A percentile compares a stretch with the other conserved stretches of the same genome.
Conservation (phyloP, 2,888 invertebrate genomes). For the Carcina quercana region DNA sequence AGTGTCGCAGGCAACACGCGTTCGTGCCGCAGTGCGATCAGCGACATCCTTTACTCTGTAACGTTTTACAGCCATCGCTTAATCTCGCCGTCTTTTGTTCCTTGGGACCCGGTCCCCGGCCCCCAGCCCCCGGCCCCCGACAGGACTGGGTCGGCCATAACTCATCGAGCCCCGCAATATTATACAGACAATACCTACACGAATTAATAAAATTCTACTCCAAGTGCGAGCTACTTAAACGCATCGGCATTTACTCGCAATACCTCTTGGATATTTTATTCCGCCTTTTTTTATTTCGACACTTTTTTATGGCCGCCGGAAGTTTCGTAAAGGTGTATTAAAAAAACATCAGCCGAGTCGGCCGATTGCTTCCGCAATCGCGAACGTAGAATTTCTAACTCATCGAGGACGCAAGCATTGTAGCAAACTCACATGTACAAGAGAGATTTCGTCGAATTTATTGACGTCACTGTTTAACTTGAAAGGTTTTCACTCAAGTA, state of each 20-base stretch:
- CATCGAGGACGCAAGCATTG: constrained; percentile 1
- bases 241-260: constrained; percentile 24
- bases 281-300: constrained; percentile 29
- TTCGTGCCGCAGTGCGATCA: constrained; percentile 15
- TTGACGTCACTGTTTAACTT: constrained; percentile 55
- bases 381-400: constrained; percentile 12
- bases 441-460: constrained; percentile 29
- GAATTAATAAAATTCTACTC: constrained; percentile 32
- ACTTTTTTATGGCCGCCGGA: constrained; percentile 27
- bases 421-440: not conserved
- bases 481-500: constrained; percentile 59
- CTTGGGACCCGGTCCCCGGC: no score
- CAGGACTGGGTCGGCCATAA: constrained; percentile 31
- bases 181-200: constrained; percentile 30
- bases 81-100: constrained; percentile 40
- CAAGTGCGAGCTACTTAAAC: constrained; percentile 27
- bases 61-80: constrained; percentile 31
- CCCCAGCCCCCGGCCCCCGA: constrained; percentile 26
- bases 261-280: constrained; percentile 26
- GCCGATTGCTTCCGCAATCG: constrained; percentile 23
- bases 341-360: constrained; percentile 29
- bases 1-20: constrained; percentile 12
- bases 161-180: constrained; percentile 37
- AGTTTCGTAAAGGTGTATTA: constrained; percentile 31
- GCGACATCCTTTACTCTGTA: constrained; percentile 24